Evolutionary conservation across 2,797 vertebrate genomes (phyloP), one percentile per base, ranked within the genome.

Genomic region (Gambusia yucatana): DNA sequence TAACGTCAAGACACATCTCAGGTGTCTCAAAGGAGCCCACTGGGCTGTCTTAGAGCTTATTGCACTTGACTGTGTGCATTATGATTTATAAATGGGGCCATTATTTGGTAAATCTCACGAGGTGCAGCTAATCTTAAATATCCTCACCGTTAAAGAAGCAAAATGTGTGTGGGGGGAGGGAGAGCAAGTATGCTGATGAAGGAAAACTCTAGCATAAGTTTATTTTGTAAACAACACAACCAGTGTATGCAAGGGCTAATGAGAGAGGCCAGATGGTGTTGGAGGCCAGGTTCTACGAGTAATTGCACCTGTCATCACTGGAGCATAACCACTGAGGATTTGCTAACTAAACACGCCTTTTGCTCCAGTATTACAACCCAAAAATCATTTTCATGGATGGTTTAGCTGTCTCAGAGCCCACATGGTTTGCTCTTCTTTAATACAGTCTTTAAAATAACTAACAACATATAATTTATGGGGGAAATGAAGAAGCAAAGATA

Each of bases 231-330:
- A 87, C 82, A 91, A 83, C 88, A 82, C 47, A 77, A 70, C 72
- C 44, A 69, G 63, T 85, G 86, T 86, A 90, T 79, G 73, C 80
- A 73, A 67, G 52, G 73, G 86, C 89, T 90, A 92, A 92, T 88
- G 85, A 85, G 85, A 86, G 77, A 22, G 82, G 79, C 76, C 92
- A 93, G 91, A 92, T 91, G 89, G 91, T 89, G 86, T 65, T 82
- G 84, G 75, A 76, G 57, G 84, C 77, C 83, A 76, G 83, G 84
- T 79, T 89, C 91, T 77, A 83, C 87, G 78, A 80, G 78, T 80
- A 89, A 87, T 86, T 91, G 84, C 79, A 55, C 41, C 76, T 84
- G 81, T 84, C 80, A 82, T 85, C 79, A 78, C 46, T 71, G 76
- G 81, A 83, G 84, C 79, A 75, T 73, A 79, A 67, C 84, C 80